Evolutionary conservation across 2,113 vertebrate genomes (phyloP), one percentile per base, ranked within the genome.

Genomic region (Mellivora capensis): DNA sequence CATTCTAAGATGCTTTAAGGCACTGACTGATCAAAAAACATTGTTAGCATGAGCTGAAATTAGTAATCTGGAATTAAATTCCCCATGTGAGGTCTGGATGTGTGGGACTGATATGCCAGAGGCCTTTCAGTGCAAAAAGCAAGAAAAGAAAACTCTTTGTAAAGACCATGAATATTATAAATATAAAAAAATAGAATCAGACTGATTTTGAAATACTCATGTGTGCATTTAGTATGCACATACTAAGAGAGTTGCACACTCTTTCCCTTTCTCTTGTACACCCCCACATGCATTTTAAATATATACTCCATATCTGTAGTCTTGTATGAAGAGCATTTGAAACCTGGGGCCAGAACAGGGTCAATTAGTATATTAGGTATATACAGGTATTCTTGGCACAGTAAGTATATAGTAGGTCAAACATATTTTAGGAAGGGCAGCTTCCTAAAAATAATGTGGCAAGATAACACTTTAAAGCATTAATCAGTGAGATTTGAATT

Each of bases 41-140:
- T 47, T 12, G 9, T 20, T 54, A n/a, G 7, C 42, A 21, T 7
- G 31, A 37, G 67, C 31, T 49, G n/a, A 87, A 64, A 79, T 39
- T 20, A 15, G 27, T 23, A 37, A 59, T 4, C 21, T 59, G 18
- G 14, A 72, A 54, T 67, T 77, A 44, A 49, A 67, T 44, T 47
- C 37, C 7, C 52, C 5, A 42, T 5, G 10, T 49, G 12, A 87
- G 52, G 20, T 17, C 4, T 62, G 5, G 8, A 8, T 37, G 10
- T 9, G 15, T 18, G 2, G 44, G 11, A 2, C 42, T 39, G 49
- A 54, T 23, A 88, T 59, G 44, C 9, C 29, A 29, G 23, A 59
- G 13, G 13, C 1, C 0, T 25, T 61, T 37, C 0, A 37, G 11
- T 2, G 44, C 6, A 8, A 23, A 39, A 90, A 15, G 4, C 20